These are phyloP conservation scores for Toxostoma redivivum DNA, from an alignment of 2,113 vertebrate genomes.

Conservation along the genomic window DNA sequence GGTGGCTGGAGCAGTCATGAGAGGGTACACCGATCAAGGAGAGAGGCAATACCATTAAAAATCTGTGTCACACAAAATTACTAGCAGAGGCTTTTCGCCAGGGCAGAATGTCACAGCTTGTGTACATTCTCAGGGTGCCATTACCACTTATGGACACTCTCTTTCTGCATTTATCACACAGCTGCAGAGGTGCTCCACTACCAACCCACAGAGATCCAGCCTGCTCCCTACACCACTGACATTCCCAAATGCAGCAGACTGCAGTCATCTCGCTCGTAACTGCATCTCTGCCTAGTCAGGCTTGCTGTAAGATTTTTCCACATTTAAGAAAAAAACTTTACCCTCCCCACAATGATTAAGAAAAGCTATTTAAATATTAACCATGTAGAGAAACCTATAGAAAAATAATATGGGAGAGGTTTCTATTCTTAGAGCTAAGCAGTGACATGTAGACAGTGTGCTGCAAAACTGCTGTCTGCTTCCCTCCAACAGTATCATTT, in stretches of 20 bases:
- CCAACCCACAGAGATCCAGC: neutral
- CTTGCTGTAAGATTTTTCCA: conserved; percentile 21
- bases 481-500: neutral
- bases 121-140: neutral
- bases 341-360: neutral
- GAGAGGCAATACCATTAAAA: neutral
- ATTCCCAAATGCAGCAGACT: neutral
- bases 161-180: neutral
- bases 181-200: neutral
- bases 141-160: neutral
- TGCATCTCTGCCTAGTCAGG: conserved; percentile 6
- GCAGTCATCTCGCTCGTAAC: conserved; percentile 20
- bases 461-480: neutral
- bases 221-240: neutral
- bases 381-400: conserved; percentile 2
- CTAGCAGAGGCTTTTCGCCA: neutral
- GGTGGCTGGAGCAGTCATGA: neutral
- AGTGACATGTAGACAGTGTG: neutral
- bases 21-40: conserved; percentile 12
- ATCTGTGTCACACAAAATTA: neutral
- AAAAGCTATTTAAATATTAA: conserved; percentile 59
- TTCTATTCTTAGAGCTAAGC: conserved; percentile 9
- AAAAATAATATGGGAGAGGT: neutral
- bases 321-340: neutral
- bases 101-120: conserved; percentile 1